Conservation (phyloP, 2,113 vertebrate species). For the Pithys albifrons region DNA sequence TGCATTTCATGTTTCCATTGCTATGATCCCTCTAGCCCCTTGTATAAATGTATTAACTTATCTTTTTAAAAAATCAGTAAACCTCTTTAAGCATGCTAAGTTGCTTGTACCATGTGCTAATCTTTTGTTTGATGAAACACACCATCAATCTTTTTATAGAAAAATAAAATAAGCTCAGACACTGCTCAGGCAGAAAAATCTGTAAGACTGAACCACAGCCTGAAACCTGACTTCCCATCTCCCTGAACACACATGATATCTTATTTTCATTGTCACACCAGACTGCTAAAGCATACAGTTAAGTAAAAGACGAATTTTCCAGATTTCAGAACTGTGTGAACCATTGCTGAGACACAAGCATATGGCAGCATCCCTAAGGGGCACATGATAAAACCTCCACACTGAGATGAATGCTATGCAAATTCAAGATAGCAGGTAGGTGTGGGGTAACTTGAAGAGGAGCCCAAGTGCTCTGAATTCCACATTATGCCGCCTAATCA, state of each 20-base stretch:
- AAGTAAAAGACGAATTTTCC: slow-evolving; percentile 1
- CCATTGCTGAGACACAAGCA: background rate
- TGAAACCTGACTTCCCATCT: background rate
- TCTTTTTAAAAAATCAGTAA: slow-evolving; percentile 8
- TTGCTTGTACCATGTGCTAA: background rate
- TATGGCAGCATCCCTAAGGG: background rate
- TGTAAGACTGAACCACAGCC: background rate
- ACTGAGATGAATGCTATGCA: background rate
- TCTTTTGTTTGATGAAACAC: background rate
- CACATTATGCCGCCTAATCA: background rate
- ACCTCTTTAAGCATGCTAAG: background rate
- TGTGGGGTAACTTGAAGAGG: background rate
- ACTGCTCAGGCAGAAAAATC: background rate
- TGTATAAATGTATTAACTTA: background rate
- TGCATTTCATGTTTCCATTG: background rate
- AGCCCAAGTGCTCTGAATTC: background rate
- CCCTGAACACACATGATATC: background rate
- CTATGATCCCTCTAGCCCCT: background rate
- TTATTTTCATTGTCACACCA: background rate
- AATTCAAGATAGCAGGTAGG: background rate
- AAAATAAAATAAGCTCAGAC: background rate
- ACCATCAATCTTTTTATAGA: background rate
- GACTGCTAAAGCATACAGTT: background rate
- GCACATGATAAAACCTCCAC: background rate
- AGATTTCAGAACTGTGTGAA: background rate